Evolutionary conservation across 2,113 vertebrate genomes (phyloP).

Genomic region (Mus spicilegus): DNA sequence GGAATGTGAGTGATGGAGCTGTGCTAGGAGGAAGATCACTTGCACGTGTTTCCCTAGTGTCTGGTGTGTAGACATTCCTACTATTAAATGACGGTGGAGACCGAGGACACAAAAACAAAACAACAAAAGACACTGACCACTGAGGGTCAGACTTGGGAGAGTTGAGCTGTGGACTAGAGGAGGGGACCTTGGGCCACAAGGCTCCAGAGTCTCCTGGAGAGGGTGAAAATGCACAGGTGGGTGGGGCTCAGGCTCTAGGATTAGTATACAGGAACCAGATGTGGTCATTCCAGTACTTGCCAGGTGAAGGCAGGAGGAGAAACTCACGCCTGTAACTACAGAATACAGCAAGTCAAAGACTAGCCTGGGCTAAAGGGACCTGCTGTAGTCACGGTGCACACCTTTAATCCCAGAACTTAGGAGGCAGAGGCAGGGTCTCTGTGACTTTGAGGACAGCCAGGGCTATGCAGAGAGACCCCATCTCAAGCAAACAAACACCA

Average conservation of each 20-base stretch:
- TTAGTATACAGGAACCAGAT: neutral
- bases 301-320: neutral
- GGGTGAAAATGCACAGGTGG: fast-evolving
- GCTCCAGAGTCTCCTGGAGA: neutral
- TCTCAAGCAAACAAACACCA: neutral
- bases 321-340: neutral
- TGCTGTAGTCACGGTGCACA: neutral
- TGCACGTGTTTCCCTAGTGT: neutral
- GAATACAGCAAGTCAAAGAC: neutral
- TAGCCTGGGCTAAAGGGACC: neutral
- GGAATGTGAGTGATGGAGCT: neutral
- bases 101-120: neutral
- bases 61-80: neutral
- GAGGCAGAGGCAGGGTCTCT: neutral
- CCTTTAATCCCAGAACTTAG: neutral
- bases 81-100: neutral
- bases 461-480: neutral
- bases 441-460: neutral
- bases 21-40: neutral
- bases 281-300: neutral
- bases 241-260: neutral
- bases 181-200: neutral
- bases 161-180: fast-evolving
- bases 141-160: neutral
- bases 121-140: neutral